Conservation (phyloP, 1,140 invertebrate genomes). For the Diplogasteroides magnus region DNA sequence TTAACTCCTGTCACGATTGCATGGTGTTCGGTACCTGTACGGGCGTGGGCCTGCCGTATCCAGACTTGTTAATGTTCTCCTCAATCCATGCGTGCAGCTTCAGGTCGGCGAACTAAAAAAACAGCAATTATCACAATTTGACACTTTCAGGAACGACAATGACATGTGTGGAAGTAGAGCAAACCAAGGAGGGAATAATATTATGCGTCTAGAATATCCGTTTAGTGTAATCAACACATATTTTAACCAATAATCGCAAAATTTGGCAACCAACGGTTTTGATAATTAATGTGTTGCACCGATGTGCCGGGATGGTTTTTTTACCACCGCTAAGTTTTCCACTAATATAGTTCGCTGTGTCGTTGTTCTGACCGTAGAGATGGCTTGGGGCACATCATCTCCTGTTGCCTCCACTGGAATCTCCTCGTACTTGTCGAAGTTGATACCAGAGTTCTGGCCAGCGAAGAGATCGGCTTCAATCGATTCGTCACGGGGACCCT, state of each 20-base stretch:
- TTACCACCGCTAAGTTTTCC: too few species aligned
- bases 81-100: slow-evolving; percentile 47
- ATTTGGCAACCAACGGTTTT: too few species aligned
- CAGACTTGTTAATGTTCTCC: slow-evolving; percentile 52
- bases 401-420: slow-evolving; percentile 98
- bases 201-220: too few species aligned
- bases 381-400: slow-evolving; percentile 78
- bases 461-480: slow-evolving; percentile 20
- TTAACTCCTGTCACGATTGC: not conserved
- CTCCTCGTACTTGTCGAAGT: slow-evolving; percentile 99
- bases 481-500: slow-evolving; percentile 26
- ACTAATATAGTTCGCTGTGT: not conserved
- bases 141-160: too few species aligned
- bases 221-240: too few species aligned
- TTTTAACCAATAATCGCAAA: too few species aligned
- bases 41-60: slow-evolving; percentile 50
- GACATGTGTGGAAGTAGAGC: too few species aligned
- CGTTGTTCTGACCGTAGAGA: slow-evolving; percentile 58
- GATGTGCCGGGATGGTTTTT: too few species aligned
- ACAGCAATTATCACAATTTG: too few species aligned
- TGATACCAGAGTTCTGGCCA: slow-evolving; percentile 69
- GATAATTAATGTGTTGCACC: too few species aligned
- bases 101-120: slow-evolving; percentile 47
- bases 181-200: too few species aligned
- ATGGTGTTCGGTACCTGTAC: slow-evolving; percentile 35